phyloP scores from a whole-genome alignment of 2,113 vertebrate genomes.

The Hippocampus mohnikei region DNA sequence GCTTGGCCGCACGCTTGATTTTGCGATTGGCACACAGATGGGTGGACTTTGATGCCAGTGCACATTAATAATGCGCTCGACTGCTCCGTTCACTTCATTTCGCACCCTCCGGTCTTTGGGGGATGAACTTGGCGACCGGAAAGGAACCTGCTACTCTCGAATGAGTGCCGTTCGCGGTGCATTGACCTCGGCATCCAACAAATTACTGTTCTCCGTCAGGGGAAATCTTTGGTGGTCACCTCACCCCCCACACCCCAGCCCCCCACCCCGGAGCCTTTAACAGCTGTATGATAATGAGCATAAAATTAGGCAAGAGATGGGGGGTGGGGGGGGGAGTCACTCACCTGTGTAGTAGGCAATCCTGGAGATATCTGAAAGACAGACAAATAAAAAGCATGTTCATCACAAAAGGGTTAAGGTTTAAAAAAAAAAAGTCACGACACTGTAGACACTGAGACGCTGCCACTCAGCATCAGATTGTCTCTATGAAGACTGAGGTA shows the following conservation, averaged over 20 bases:
- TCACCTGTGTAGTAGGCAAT: slow-evolving; percentile 83
- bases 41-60: neutral
- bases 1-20: neutral
- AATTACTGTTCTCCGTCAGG: slow-evolving; percentile 4
- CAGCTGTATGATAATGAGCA: neutral
- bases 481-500: neutral
- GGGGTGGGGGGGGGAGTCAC: slow-evolving; percentile 17
- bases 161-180: neutral
- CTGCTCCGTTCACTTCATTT: neutral
- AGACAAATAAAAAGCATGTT: slow-evolving; percentile 32
- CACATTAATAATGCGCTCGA: neutral
- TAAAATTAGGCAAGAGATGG: neutral
- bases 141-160: neutral
- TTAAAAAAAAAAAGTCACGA: neutral
- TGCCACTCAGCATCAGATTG: neutral
- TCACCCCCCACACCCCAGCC: neutral
- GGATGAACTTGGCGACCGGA: neutral
- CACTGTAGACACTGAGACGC: neutral
- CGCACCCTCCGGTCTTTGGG: neutral
- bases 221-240: neutral
- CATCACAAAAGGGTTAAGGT: neutral
- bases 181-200: slow-evolving; percentile 1
- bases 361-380: slow-evolving; percentile 83
- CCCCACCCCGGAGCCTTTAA: neutral
- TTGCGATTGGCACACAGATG: neutral